Base-by-base conservation (phyloP, 2,113 vertebrate species). In the Channa argus region DNA sequence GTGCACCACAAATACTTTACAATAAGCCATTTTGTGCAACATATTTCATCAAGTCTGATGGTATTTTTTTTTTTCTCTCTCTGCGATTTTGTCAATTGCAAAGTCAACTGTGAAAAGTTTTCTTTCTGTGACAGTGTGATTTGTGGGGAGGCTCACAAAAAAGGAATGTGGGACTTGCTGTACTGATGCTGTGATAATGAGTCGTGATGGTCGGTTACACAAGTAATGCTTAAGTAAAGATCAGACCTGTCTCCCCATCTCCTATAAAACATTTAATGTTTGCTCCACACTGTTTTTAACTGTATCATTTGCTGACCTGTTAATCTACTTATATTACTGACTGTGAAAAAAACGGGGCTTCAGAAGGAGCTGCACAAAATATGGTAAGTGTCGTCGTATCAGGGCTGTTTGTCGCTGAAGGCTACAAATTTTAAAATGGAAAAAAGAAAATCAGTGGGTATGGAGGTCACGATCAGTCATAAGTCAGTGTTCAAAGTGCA, bases 171-270 rank as follows among this genome's bases (percentile, higher is more conserved):
- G 72, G 56, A 80, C 79, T 51, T 7, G 38, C 34, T 78, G 70
- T 66, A 61, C 49, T 14, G 70, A 74, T 66, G 33, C 44, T 53
- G 63, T n/a, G 74, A 83, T 81, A 70, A 75, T 73, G 68, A 82
- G 38, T 24, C 44, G 39, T 8, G 37, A 43, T 4, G 0, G 52
- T 52, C 5, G 39, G 34, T 4, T 46, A 12, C 56, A 68, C 4
- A 39, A 53, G 24, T 24, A 24, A 24, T 24, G 24, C 24, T 24
- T 24, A 24, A 24, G 24, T 24, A 24, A 24, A 24, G 24, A 24
- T 24, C 33, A 52, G 13, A 46, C 10, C 61, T 37, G 24, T 9
- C 38, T 36, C 8, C 34, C 24, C 2, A 15, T 33, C 44, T 73
- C 46, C 41, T 73, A 37, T 45, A 14, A 2, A 59, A 45, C 34